Conservation (phyloP, 2,797 vertebrate species). For the Onychomys torridus region DNA sequence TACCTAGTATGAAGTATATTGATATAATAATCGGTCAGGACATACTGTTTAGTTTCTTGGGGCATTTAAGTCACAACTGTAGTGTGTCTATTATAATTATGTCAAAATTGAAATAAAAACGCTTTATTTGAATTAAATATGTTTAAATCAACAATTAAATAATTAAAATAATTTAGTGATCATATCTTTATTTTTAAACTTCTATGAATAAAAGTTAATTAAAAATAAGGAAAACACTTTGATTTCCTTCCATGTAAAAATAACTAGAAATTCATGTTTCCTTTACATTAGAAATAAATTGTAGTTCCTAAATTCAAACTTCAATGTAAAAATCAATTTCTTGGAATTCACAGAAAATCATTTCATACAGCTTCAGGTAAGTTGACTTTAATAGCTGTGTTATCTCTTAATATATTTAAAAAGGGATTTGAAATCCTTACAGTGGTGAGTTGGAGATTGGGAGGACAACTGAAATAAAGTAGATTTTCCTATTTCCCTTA, state of each 20-base stretch:
- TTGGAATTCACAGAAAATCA: slow-evolving; percentile 65
- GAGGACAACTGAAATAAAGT: background rate
- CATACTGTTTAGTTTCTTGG: background rate
- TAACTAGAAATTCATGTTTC: slow-evolving; percentile 68
- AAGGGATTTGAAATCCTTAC: slow-evolving; percentile 49
- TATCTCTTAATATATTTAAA: slow-evolving; percentile 74
- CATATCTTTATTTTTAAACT: background rate
- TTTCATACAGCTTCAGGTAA: slow-evolving; percentile 69
- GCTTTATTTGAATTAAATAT: background rate
- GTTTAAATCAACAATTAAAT: background rate
- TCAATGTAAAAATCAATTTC: slow-evolving; percentile 67
- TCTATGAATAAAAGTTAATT: slow-evolving; percentile 47
- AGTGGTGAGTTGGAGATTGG: background rate
- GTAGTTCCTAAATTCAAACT: slow-evolving; percentile 68
- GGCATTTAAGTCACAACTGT: background rate
- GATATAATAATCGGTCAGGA: background rate
- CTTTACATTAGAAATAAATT: slow-evolving; percentile 76
- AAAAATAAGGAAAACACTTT: slow-evolving; percentile 21
- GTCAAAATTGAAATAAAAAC: background rate
- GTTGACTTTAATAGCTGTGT: slow-evolving; percentile 40
- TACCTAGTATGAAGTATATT: background rate
- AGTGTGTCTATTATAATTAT: background rate
- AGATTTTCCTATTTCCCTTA: background rate
- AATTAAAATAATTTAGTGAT: slow-evolving; percentile 10
- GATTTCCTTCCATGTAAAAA: slow-evolving; percentile 45